These are phyloP conservation scores for Amphiprion clarkii DNA, from an alignment of 2,797 vertebrate species.

Conservation along the genomic window DNA sequence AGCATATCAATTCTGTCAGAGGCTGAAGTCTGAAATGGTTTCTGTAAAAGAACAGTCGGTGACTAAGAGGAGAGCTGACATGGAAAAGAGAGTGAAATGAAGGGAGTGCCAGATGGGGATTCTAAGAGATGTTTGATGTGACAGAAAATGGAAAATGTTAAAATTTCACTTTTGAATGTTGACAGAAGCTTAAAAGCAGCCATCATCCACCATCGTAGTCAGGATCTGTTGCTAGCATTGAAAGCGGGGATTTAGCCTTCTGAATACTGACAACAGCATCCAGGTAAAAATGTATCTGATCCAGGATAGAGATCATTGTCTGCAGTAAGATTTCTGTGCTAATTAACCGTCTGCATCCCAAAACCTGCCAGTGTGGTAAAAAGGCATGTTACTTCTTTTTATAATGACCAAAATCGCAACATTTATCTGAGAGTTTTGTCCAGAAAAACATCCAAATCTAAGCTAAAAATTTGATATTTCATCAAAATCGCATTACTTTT, in stretches of 20 bases:
- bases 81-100: background rate
- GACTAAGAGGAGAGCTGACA: slow-evolving; percentile 16
- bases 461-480: too few relatives aligned
- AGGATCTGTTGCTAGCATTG: background rate
- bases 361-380: too few relatives aligned
- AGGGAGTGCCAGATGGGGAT: background rate
- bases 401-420: too few relatives aligned
- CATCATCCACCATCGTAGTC: background rate
- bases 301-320: background rate
- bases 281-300: background rate
- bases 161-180: background rate
- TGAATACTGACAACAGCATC: background rate
- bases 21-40: background rate
- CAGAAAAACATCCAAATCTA: too few relatives aligned
- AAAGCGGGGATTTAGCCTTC: background rate
- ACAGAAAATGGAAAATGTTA: background rate
- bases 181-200: background rate
- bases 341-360: background rate
- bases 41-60: slow-evolving; percentile 7
- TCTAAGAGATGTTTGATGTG: background rate
- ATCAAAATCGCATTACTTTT: too few relatives aligned
- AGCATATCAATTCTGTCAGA: slow-evolving; percentile 8
- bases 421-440: too few relatives aligned
- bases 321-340: background rate
- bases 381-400: too few relatives aligned